Conservation (phyloP, 1,140 invertebrate species). For the Drosophila takahashii region DNA sequence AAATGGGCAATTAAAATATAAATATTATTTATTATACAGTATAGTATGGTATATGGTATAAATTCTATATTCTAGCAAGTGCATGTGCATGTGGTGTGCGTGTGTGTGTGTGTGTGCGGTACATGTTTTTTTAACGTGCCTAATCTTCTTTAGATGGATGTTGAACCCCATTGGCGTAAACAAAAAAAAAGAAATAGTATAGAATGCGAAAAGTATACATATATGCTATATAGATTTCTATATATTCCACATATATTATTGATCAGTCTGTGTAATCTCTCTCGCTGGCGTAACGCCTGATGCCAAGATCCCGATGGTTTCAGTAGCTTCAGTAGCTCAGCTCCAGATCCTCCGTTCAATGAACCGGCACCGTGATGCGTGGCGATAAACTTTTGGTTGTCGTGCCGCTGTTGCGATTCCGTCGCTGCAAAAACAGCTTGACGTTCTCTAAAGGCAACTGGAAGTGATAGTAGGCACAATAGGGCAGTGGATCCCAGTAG, state of each 20-base stretch:
- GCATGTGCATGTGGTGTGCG: slow-evolving; percentile 18
- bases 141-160: slow-evolving; percentile 78
- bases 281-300: slow-evolving; percentile 31
- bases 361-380: slow-evolving; percentile 78
- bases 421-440: slow-evolving; percentile 81
- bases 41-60: slow-evolving; percentile 27
- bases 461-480: slow-evolving; percentile 93
- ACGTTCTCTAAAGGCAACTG: slow-evolving; percentile 89
- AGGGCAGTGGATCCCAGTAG: slow-evolving; percentile 93
- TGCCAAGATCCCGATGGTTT: neutral
- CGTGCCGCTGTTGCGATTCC: slow-evolving; percentile 61
- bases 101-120: slow-evolving; percentile 26
- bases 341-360: slow-evolving; percentile 63
- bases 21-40: slow-evolving; percentile 60
- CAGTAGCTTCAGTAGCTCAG: slow-evolving; percentile 39
- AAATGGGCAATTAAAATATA: slow-evolving; percentile 59
- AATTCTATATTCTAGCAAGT: slow-evolving; percentile 22
- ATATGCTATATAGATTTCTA: slow-evolving; percentile 33
- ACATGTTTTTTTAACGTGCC: slow-evolving; percentile 48
- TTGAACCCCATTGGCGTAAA: slow-evolving; percentile 76
- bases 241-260: slow-evolving; percentile 39
- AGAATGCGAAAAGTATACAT: slow-evolving; percentile 38
- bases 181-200: slow-evolving; percentile 60
- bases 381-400: slow-evolving; percentile 80
- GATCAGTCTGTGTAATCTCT: slow-evolving; percentile 79